Evolutionary conservation across 1,140 invertebrate genomes (phyloP).

Genomic region (Dufourea novaeangliae): DNA sequence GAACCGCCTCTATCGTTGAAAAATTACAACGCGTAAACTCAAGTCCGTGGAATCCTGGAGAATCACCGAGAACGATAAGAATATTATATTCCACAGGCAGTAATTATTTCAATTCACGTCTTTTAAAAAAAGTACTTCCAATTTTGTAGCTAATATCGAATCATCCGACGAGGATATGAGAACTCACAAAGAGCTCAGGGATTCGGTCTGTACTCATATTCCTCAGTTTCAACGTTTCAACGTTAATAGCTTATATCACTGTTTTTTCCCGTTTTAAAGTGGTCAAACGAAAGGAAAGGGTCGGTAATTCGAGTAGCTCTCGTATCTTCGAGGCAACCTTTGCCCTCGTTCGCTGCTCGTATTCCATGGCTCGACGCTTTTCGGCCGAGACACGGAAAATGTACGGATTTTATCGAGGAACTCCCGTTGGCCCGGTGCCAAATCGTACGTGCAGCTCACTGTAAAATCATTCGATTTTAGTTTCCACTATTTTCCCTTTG

Average conservation of each 20-base stretch:
- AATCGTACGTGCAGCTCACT: constrained; percentile 58
- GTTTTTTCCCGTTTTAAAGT: constrained; percentile 15
- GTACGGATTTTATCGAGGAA: constrained; percentile 62
- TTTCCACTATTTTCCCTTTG: constrained; percentile 1
- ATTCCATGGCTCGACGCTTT: constrained; percentile 37
- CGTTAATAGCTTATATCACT: not conserved
- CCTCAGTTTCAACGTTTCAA: not conserved
- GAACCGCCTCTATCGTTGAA: too few species aligned
- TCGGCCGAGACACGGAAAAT: constrained; percentile 30
- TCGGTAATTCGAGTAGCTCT: constrained; percentile 49
- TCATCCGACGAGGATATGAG: not conserved
- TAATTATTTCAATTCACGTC: too few species aligned
- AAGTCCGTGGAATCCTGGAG: too few species aligned
- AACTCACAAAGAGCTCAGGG: not conserved
- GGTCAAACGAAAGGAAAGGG: constrained; percentile 40
- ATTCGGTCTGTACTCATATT: not conserved
- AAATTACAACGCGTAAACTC: too few species aligned
- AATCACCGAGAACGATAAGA: too few species aligned
- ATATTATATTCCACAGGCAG: too few species aligned
- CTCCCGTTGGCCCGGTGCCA: constrained; percentile 65
- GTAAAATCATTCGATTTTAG: constrained; percentile 45
- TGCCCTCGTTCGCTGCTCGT: constrained; percentile 19
- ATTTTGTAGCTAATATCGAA: not conserved
- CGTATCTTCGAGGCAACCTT: constrained; percentile 37
- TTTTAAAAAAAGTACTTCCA: too few species aligned